Evolutionary conservation across 2,797 vertebrate genomes (phyloP).

Genomic region (Prunella strophiata): DNA sequence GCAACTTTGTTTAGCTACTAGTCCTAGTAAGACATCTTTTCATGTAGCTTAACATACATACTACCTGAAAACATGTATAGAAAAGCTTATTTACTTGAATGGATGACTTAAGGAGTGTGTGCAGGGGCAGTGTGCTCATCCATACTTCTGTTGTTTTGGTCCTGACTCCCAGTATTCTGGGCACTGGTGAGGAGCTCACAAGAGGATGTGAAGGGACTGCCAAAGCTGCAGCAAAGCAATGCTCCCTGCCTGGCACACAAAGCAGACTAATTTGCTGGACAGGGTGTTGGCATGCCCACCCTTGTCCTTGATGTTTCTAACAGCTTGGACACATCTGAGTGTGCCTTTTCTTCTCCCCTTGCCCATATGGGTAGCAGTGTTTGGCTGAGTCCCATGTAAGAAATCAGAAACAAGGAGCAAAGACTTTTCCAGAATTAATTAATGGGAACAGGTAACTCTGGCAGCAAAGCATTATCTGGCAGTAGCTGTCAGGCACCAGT

Average conservation of each 20-base stretch:
- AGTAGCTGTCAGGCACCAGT: not conserved
- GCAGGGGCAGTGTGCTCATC: not conserved
- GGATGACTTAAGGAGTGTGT: not conserved
- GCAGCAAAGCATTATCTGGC: not conserved
- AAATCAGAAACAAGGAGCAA: not conserved
- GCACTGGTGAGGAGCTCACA: not conserved
- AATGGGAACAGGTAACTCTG: not conserved
- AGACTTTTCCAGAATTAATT: not conserved
- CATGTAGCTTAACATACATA: not conserved
- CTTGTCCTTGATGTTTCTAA: not conserved
- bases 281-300: not conserved
- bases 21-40: not conserved
- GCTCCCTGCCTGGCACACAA: not conserved
- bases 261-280: not conserved
- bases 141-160: not conserved
- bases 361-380: not conserved
- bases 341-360: not conserved
- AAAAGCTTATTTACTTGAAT: not conserved
- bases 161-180: not conserved
- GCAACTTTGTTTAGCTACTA: not conserved
- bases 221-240: not conserved
- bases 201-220: not conserved
- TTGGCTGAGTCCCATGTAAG: fast-evolving
- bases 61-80: not conserved
- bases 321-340: not conserved